Percentiles rank a stretch among this genome's conserved stretches.
Evolutionary conservation across 2,113 vertebrate genomes (phyloP).

Genomic region (Cichladusa arquata): DNA sequence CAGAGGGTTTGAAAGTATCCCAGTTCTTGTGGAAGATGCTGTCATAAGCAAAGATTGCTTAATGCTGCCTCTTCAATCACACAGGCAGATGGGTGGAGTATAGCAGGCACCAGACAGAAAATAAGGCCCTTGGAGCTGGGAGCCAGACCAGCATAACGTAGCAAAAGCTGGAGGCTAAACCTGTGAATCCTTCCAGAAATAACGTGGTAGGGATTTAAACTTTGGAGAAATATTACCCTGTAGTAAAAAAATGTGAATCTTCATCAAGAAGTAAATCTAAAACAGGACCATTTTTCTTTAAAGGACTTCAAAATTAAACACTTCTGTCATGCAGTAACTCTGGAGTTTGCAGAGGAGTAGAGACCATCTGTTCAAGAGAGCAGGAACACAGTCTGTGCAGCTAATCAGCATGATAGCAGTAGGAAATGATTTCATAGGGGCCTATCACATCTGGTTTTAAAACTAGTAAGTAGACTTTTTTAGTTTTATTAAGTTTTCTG

Average conservation of each 20-base stretch:
- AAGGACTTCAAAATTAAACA: background rate
- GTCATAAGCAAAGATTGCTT: background rate
- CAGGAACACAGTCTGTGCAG: background rate
- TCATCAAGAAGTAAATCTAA: background rate
- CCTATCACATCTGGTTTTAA: constrained; percentile 10
- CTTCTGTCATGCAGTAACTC: background rate
- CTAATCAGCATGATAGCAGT: background rate
- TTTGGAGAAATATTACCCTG: background rate
- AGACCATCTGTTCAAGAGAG: constrained; percentile 24
- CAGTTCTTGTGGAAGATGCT: background rate
- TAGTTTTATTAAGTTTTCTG: background rate
- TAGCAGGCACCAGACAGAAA: background rate
- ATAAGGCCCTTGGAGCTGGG: constrained; percentile 2
- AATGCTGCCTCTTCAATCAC: background rate
- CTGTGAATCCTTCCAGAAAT: background rate
- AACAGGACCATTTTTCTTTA: background rate
- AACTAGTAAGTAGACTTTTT: background rate
- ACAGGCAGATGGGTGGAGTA: background rate
- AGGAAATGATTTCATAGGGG: constrained; percentile 14
- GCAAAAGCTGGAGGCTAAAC: background rate
- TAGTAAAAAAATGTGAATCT: background rate
- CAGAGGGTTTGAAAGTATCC: background rate
- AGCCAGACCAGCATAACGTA: constrained; percentile 7
- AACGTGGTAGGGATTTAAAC: background rate
- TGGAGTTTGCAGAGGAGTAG: background rate